Percentiles rank a stretch among this genome's conserved stretches.
Evolutionary conservation across 2,797 vertebrate species (phyloP).

Genomic region (Cottoperca gobio): DNA sequence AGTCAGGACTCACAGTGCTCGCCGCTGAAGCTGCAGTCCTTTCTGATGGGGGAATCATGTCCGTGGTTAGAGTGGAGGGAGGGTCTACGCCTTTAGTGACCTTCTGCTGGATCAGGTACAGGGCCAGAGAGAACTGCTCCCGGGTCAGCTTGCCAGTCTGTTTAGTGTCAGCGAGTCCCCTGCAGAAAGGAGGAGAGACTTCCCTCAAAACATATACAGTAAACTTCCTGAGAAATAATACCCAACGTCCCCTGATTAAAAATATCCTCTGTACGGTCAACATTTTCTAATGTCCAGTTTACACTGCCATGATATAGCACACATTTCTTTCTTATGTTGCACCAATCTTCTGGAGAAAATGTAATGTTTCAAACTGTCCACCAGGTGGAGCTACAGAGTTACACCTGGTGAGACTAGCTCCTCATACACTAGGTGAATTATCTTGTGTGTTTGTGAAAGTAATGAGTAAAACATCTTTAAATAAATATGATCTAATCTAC

Average conservation of each 20-base stretch:
- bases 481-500: not conserved
- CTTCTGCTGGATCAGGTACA: constrained; percentile 97
- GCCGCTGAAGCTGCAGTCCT: constrained; percentile 82
- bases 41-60: constrained; percentile 97
- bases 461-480: not conserved
- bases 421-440: not conserved
- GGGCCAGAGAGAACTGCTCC: constrained; percentile 96
- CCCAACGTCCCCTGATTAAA: not conserved
- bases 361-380: constrained; percentile 11
- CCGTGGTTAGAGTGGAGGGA: constrained; percentile 89
- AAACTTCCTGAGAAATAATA: not conserved
- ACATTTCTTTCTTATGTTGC: not conserved
- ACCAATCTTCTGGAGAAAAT: not conserved
- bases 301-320: not conserved
- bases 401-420: no score
- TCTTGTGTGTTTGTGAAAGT: not conserved
- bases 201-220: not conserved
- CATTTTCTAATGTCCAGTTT: not conserved
- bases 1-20: constrained; percentile 80
- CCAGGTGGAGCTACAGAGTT: constrained; percentile 27
- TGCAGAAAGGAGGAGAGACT: constrained; percentile 58
- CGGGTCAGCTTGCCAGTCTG: constrained; percentile 92
- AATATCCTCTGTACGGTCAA: not conserved
- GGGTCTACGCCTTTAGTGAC: constrained; percentile 93
- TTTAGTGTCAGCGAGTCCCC: constrained; percentile 95